Evolutionary conservation across 2,113 vertebrate genomes (phyloP).

Genomic region (Arvicanthis niloticus): DNA sequence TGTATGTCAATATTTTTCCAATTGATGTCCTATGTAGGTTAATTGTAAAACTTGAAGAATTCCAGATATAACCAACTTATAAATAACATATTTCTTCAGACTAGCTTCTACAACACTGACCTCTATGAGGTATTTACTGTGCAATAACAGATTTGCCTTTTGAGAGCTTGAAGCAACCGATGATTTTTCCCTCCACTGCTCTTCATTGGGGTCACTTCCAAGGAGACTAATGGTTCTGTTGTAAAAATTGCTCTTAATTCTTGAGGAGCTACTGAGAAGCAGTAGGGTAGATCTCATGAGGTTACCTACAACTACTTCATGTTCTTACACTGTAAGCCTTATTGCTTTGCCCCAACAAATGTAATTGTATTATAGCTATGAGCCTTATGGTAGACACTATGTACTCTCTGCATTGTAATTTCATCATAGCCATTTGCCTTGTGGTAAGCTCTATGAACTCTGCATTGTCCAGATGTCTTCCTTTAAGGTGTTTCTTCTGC

Average conservation of each 20-base stretch:
- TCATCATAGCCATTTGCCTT: conserved; percentile 85
- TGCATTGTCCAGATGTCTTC: conserved; percentile 74
- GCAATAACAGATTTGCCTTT: conserved; percentile 92
- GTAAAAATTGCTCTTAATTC: conserved; percentile 85
- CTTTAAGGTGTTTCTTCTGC: conserved; percentile 80
- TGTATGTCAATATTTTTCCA: conserved; percentile 84
- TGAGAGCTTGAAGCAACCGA: conserved; percentile 91
- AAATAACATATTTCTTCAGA: conserved; percentile 82
- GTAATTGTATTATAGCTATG: conserved; percentile 83
- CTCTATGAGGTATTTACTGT: conserved; percentile 94
- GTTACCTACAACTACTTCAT: conserved; percentile 89
- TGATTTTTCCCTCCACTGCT: conserved; percentile 88
- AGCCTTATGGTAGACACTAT: conserved; percentile 83
- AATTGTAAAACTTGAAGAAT: conserved; percentile 88
- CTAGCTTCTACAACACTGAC: conserved; percentile 89
- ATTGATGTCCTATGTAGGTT: conserved; percentile 80
- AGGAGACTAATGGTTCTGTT: conserved; percentile 83
- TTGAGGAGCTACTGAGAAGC: conserved; percentile 85
- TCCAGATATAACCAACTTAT: conserved; percentile 81
- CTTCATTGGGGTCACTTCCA: conserved; percentile 88
- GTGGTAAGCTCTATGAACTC: conserved; percentile 78
- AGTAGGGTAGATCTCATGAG: conserved; percentile 83
- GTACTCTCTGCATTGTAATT: conserved; percentile 80
- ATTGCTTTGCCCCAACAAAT: conserved; percentile 82
- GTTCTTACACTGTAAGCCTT: conserved; percentile 91